Evolutionary conservation across 2,797 vertebrate species (phyloP), one percentile per base, ranked within the genome.

Genomic region (Caiman crocodilus): DNA sequence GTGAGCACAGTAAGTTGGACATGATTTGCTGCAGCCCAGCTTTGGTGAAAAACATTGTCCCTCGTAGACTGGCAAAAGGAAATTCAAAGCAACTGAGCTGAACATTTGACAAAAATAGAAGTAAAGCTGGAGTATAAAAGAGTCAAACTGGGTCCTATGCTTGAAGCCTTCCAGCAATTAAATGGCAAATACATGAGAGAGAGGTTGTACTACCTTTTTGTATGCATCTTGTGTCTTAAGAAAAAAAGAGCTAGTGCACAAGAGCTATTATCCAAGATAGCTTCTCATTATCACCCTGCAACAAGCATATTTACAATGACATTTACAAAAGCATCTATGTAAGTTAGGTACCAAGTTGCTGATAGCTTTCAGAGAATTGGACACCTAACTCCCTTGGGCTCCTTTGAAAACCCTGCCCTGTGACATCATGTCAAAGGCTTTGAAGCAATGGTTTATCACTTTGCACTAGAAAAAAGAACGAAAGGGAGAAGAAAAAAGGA

Each of bases 361-460:
- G 57, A 55, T 95, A 94, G 94, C 92, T 93, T 55, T 86, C 83
- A 93, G 35, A 35, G 76, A 87, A 2, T 2, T 84, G 35, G 0
- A 0, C 78, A 93, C 87, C 88, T 84, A 96, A 76, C 71, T 95
- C 75, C 21, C 82, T 93, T 82, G 85, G 93, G 79, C 77, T 90
- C 23, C 55, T 94, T 86, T 93, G 78, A 91, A 95, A 90, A 93
- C 87, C 76, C 93, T 18, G 83, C 73, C 57, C 86, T 97, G 94
- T 95, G 90, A 96, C 94, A 88, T 83, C 0, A 0, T 94, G 92
- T 97, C 94, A 96, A 95, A 96, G 82, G 73, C 87, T 95, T 97
- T 86, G 95, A 93, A 96, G 92, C 82, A 87, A 77, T 88, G 42
- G 42, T 83, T 91, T 92, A 25, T 84, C n/a, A 91, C 94, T 94